These are phyloP conservation scores for Buphagus erythrorhynchus DNA, from an alignment of 2,797 vertebrate species.

Conservation along the genomic window DNA sequence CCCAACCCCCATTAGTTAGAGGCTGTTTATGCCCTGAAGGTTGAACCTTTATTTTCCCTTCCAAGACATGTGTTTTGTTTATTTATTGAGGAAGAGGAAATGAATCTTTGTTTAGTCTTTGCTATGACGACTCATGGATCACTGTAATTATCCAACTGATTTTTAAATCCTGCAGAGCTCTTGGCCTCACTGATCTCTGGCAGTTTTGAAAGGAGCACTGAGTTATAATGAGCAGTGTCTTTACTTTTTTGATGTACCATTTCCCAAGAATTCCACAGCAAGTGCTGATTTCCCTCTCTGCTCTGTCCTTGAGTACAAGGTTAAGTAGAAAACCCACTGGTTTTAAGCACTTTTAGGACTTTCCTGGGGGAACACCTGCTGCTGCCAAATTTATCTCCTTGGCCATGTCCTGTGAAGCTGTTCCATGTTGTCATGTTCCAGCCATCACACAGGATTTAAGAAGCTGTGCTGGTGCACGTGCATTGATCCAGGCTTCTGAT, in stretches of 20 bases:
- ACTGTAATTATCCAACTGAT: conserved; percentile 3
- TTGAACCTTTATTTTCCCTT: background rate
- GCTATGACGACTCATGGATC: background rate
- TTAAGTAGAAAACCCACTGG: background rate
- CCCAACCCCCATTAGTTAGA: background rate
- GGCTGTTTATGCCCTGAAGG: background rate
- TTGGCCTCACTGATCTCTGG: background rate
- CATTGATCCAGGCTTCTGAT: background rate
- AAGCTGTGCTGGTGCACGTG: background rate
- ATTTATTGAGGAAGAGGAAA: background rate
- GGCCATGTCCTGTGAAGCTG: background rate
- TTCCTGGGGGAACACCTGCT: background rate
- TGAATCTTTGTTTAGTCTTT: conserved; percentile 7
- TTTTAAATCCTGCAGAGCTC: background rate
- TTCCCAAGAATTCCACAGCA: background rate
- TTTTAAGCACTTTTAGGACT: background rate
- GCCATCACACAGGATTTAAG: background rate
- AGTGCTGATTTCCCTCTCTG: background rate
- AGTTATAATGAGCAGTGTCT: background rate
- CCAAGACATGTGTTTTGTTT: background rate
- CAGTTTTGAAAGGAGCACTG: background rate
- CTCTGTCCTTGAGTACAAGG: conserved; percentile 1
- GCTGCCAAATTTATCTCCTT: conserved; percentile 1
- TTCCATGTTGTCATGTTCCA: background rate
- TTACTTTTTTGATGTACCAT: background rate